These are phyloP conservation scores for Carpatolechia fugitivella DNA, from an alignment of 2,888 invertebrate genomes.

Conservation along the genomic window DNA sequence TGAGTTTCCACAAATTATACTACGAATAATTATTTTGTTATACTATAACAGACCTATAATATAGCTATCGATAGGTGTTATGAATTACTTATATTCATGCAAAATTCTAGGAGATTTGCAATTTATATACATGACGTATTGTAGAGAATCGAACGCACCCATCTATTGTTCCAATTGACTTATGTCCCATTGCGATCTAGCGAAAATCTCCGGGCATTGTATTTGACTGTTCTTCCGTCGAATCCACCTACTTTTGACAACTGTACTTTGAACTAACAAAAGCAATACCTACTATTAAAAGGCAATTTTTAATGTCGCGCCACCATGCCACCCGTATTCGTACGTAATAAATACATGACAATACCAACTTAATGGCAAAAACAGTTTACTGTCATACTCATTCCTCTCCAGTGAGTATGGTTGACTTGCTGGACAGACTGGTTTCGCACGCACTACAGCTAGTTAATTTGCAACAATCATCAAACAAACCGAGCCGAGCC, in stretches of 20 bases:
- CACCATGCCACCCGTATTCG: no score
- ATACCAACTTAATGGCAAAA: background rate
- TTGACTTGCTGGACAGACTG: slow-evolving; percentile 31
- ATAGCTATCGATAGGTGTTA: no score
- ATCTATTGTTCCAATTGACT: slow-evolving; percentile 65
- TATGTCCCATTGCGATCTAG: slow-evolving; percentile 47
- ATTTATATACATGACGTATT: no score
- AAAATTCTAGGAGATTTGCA: no score
- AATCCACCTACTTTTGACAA: slow-evolving; percentile 26
- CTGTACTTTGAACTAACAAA: background rate
- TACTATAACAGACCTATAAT: no score
- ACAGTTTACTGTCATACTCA: background rate
- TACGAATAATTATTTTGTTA: no score
- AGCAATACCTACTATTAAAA: background rate
- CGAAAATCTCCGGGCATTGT: slow-evolving; percentile 57
- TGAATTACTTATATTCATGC: no score
- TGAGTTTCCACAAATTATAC: no score
- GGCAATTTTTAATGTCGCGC: background rate
- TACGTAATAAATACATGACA: no score
- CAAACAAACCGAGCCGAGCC: slow-evolving; percentile 15
- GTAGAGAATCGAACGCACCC: slow-evolving; percentile 49
- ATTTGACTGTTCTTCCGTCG: slow-evolving; percentile 37
- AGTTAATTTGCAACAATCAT: slow-evolving; percentile 31
- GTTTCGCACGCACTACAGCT: slow-evolving; percentile 39
- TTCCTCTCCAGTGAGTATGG: background rate